Evolutionary conservation across 2,113 vertebrate species (phyloP), one percentile per base, ranked within the genome.

Genomic region (Verasper variegatus): DNA sequence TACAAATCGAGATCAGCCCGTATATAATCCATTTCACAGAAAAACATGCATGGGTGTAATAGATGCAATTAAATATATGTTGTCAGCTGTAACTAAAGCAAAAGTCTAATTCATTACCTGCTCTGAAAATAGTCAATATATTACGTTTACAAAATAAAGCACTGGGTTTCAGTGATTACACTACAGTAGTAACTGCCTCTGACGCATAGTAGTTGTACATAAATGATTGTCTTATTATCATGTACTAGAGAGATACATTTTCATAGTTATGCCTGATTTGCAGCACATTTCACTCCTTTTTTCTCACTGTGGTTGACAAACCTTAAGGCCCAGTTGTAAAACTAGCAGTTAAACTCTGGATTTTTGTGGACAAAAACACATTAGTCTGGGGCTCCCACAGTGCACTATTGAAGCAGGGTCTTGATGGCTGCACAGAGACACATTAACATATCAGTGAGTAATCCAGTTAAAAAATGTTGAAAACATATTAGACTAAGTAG

Each of bases 301-400:
- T 58, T 45, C 14, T 20, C 13, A 69, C 7, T n/a, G 51, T 58
- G 21, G 49, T 15, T 49, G 27, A 80, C 40, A 76, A 80, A 67
- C 66, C 68, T 71, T 20, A n/a, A 13, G 24, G 63, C 47, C 73
- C 26, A 76, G 57, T 69, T 18, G 20, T 8, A 54, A 54, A 54
- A 74, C 81, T 73, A 58, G 59, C 52, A 73, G 52, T 65, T 3
- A 27, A 27, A 67, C 45, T 57, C 35, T 13, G 72, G 72, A 76
- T 77, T 73, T 68, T 69, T 74, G 37, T 64, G 59, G 54, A 66
- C 59, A 74, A 68, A 79, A 83, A 82, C 56, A 65, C 66, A 87
- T 74, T 70, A 74, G 72, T 70, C 55, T 47, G 27, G 62, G 24
- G 74, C 61, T 51, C 66, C 74, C 35, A 73, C 64, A 17, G 76